These are phyloP conservation scores for Enoplosus armatus DNA, from an alignment of 2,797 vertebrate species.

Conservation along the genomic window DNA sequence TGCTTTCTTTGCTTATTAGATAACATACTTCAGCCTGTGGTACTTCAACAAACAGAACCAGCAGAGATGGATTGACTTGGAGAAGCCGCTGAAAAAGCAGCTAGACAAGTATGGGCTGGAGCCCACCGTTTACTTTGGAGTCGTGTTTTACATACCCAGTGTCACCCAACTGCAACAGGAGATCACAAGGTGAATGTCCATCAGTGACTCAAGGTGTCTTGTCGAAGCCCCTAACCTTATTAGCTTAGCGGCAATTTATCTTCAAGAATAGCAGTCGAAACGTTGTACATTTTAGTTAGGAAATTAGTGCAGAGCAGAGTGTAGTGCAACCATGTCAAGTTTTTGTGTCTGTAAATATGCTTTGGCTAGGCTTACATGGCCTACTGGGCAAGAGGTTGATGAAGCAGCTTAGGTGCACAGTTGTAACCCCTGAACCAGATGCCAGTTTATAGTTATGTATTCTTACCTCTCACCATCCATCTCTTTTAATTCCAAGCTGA, in stretches of 20 bases:
- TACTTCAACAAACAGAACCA: slow-evolving; percentile 99
- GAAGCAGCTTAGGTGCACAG: neutral
- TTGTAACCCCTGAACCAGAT: neutral
- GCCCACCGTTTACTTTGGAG: slow-evolving; percentile 97
- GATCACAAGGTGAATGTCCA: slow-evolving; percentile 92
- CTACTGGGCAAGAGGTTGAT: neutral
- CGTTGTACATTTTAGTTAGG: neutral
- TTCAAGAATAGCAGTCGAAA: neutral
- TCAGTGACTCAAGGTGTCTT: slow-evolving; percentile 18
- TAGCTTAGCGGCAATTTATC: neutral
- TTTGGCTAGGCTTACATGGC: neutral
- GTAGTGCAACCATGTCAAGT: neutral
- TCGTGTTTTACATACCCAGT: slow-evolving; percentile 95
- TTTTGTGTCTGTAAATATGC: neutral
- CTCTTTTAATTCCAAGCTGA: neutral
- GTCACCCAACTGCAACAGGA: slow-evolving; percentile 96
- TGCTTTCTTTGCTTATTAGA: slow-evolving; percentile 78
- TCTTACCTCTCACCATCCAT: neutral
- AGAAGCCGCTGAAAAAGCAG: slow-evolving; percentile 98
- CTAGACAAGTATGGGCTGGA: slow-evolving; percentile 97
- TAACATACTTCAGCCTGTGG: slow-evolving; percentile 98
- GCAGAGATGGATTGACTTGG: slow-evolving; percentile 97
- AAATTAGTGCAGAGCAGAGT: neutral
- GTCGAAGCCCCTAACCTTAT: neutral
- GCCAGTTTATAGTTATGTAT: neutral